phyloP scores from a whole-genome alignment of 2,888 invertebrate species.

The Embidobia sp. region DNA sequence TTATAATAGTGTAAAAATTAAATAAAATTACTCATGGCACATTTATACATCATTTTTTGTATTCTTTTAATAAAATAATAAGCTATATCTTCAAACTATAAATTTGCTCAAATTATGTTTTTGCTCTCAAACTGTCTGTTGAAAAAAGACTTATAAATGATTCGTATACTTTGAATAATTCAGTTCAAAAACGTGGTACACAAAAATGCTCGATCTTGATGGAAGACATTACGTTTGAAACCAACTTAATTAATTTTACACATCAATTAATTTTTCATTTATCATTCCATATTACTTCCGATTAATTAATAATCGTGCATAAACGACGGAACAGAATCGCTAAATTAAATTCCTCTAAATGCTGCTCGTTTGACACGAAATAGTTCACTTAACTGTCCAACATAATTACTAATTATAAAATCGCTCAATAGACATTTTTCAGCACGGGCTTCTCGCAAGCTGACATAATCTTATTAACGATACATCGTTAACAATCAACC shows the following conservation, averaged over 20 bases:
- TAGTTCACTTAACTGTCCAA: background rate
- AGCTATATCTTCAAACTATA: too few relatives aligned
- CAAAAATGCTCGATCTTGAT: too few relatives aligned
- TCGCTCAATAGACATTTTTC: slow-evolving; percentile 5
- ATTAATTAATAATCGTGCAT: slow-evolving; percentile 4
- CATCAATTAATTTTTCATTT: background rate
- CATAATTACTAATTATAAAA: slow-evolving; percentile 25
- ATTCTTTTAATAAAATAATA: too few relatives aligned
- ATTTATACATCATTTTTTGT: too few relatives aligned
- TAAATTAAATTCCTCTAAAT: slow-evolving; percentile 11
- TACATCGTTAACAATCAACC: background rate
- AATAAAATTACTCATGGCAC: too few relatives aligned
- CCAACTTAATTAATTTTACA: too few relatives aligned
- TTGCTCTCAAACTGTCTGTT: too few relatives aligned
- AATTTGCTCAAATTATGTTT: too few relatives aligned
- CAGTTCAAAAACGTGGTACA: too few relatives aligned
- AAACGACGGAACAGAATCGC: background rate
- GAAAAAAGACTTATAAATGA: too few relatives aligned
- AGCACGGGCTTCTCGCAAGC: background rate
- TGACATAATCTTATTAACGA: slow-evolving; percentile 32
- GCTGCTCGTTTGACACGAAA: background rate
- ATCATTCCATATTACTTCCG: background rate
- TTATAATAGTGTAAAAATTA: background rate
- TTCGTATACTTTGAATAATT: too few relatives aligned
- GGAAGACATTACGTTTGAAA: too few relatives aligned